phyloP scores from a whole-genome alignment of 2,113 vertebrate species.

The Gopherus evgoodei region DNA sequence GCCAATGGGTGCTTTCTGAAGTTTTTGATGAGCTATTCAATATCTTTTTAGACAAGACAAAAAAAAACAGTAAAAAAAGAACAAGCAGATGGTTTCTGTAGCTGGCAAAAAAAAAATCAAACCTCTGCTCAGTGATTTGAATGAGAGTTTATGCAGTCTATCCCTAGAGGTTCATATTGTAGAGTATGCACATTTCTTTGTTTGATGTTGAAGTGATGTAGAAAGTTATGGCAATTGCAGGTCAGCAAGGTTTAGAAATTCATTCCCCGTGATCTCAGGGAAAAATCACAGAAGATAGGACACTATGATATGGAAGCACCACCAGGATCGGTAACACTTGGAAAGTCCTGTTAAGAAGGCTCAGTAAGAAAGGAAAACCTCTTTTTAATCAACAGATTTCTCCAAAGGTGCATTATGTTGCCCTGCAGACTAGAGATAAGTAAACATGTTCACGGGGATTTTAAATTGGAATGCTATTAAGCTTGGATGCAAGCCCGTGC shows the following conservation, averaged over 20 bases:
- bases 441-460: background rate
- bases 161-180: background rate
- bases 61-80: background rate
- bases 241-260: background rate
- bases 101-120: background rate
- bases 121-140: conserved; percentile 29
- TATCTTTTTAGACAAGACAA: background rate
- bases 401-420: conserved; percentile 8
- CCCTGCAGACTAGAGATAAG: background rate
- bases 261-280: background rate
- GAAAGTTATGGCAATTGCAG: background rate
- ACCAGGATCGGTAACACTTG: background rate
- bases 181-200: background rate
- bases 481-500: background rate
- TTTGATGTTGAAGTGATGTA: conserved; percentile 22
- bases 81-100: conserved; percentile 39
- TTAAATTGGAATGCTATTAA: background rate
- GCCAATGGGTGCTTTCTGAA: background rate
- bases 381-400: conserved; percentile 57
- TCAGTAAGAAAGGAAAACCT: conserved; percentile 16
- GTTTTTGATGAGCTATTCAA: conserved; percentile 41
- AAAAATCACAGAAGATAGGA: conserved; percentile 16
- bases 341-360: conserved; percentile 39
- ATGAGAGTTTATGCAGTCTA: background rate
- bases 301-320: background rate